Base-by-base conservation (phyloP, 2,888 invertebrate genomes). In the Trisateles emortualis region DNA sequence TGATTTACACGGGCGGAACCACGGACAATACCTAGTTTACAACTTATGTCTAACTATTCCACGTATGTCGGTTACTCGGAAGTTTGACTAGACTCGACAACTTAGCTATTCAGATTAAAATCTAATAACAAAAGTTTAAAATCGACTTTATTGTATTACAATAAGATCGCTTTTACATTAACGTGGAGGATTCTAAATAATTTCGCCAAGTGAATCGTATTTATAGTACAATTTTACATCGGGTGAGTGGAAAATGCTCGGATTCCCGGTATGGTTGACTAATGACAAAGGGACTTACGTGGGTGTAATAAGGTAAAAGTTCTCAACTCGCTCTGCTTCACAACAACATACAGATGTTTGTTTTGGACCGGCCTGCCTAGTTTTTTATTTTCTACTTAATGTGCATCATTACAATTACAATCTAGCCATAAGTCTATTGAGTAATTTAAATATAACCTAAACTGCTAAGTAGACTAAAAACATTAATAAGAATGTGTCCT, bases 261-360 rank as follows among this genome's bases (percentile, higher is more conserved):
- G 16, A 51, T 47, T 52, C 55, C 30, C 36, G 36, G 57, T 54
- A 63, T 59, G 45, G 61, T 61, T 61, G 54, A 62, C 59, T 68
- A 52, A 55, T 68, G 61, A 66, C 56, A 66, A 56, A 62, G 51
- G 59, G 52, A 46, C 42, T 54, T 33, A 42, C 47, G 55, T 62
- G 59, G 59, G 53, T 35, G 48, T 59, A 59, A 59, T 68, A 56
- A 71, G 52, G 58, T 54, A 38, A 45, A 56, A 63, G 45, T 65
- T 65, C 22, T 44, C 17, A 47, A 50, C 36, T 60, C 55, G 26
- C 24, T 52, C 26, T 52, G 39, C 32, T 49, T 45, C 17, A 29
- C 32, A 17, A 3, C 41, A 57, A 72, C 39, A 54, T 44, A 68
- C 33, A 33, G 17, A 11, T 0, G 2, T 9, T 4, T 17, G 0